Base-by-base conservation (phyloP, 2,888 invertebrate species). In the Agrotis puta region DNA sequence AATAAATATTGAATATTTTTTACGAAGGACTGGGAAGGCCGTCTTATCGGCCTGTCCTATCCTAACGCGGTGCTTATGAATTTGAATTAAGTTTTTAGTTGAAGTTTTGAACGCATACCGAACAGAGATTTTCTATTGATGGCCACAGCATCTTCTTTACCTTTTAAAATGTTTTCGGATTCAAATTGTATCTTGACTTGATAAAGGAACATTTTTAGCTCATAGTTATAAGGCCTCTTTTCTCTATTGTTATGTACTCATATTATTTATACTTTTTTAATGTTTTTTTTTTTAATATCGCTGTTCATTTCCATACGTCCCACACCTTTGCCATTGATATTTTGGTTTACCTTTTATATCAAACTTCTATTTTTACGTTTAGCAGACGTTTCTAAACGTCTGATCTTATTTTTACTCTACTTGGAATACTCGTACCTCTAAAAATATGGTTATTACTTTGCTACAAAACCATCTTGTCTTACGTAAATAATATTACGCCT, bases 1-100 rank as follows among this genome's bases (percentile, higher is more conserved):
- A 91, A 90, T 89, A 86, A 84, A 90, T 87, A 91, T 90, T 91
- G 88, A 91, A 85, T 82, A 88, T 86, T 91, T 92, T 92, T 88
- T 83, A 86, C 77, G 69, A 83, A 85, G 84, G 84, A 83, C 83
- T 85, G 66, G 70, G 83, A 87, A 87, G 88, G 88, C 79, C 85
- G 86, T 84, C 72, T 88, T 92, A 92, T 90, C 91, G 87, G 84
- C 47, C 79, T 83, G 84, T 85, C 89, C 88, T 88, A 89, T 87
- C 88, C 87, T 83, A 85, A 88, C 83, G 74, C 80, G 63, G 66
- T 64, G 78, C 51, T 57, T 81, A 80, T 84, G 84, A 80, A 83
- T 86, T 81, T 77, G 75, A 85, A 85, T 82, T 74, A 79, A 79
- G 74, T 80, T 84, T 84, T 82, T 81, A 69, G 63, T 65, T 75